A percentile compares a stretch with the other conserved stretches of the same genome.
These are phyloP conservation scores for Notolabrus celidotus DNA, from an alignment of 2,797 vertebrate genomes.

Conservation along the genomic window DNA sequence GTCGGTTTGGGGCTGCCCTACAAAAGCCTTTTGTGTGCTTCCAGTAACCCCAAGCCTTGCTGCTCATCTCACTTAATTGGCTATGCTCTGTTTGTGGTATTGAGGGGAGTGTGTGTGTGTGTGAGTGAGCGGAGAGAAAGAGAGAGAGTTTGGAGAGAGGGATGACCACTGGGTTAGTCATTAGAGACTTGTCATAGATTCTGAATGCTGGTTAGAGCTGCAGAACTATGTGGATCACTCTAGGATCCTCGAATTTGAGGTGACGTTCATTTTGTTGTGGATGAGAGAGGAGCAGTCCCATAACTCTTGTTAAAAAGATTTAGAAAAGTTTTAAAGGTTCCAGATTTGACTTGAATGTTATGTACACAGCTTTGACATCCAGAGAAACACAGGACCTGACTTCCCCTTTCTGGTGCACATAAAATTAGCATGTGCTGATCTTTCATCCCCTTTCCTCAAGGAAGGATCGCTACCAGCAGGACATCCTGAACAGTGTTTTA, in stretches of 20 bases:
- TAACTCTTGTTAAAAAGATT: background rate
- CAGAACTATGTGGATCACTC: slow-evolving; percentile 9
- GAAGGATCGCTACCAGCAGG: slow-evolving; percentile 56
- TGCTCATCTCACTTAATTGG: slow-evolving; percentile 79
- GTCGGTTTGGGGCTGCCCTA: slow-evolving; percentile 62
- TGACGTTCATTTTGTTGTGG: too few relatives aligned
- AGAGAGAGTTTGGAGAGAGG: slow-evolving; percentile 22
- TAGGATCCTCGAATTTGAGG: slow-evolving; percentile 14
- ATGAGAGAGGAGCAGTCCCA: background rate
- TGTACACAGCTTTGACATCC: background rate
- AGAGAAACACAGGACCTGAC: background rate
- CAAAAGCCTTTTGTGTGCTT: slow-evolving; percentile 82
- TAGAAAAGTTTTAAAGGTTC: background rate
- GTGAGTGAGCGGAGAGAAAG: background rate
- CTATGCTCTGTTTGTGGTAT: slow-evolving; percentile 77
- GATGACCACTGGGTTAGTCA: slow-evolving; percentile 51
- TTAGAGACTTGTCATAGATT: slow-evolving; percentile 29
- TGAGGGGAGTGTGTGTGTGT: slow-evolving; percentile 37
- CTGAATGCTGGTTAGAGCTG: slow-evolving; percentile 6
- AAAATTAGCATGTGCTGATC: slow-evolving; percentile 37
- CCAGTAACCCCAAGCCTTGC: slow-evolving; percentile 77
- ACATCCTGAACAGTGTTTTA: slow-evolving; percentile 46
- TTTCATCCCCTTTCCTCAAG: slow-evolving; percentile 48
- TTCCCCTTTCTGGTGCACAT: slow-evolving; percentile 20
- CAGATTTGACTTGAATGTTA: too few relatives aligned